These are phyloP conservation scores for Arctopsyche grandis DNA, from an alignment of 1,140 invertebrate species.

Conservation along the genomic window DNA sequence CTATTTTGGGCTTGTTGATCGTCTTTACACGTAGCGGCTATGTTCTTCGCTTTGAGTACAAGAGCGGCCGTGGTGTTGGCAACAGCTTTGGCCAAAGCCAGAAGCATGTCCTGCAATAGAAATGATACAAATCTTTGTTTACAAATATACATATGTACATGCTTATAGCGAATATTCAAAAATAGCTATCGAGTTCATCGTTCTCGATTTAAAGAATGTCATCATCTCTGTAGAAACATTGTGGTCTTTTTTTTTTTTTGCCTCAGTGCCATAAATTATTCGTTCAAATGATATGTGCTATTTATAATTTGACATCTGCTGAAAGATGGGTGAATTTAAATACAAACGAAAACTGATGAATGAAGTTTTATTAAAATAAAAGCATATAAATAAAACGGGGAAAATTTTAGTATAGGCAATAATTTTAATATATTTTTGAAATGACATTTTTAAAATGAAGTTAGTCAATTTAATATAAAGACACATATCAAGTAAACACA, in stretches of 20 bases:
- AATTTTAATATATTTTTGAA: not conserved
- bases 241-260: not conserved
- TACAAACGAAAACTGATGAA: no score
- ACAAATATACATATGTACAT: not conserved
- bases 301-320: not conserved
- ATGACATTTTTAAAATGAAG: slow-evolving; percentile 46
- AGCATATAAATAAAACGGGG: not conserved
- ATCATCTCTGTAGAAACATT: not conserved
- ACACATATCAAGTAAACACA: slow-evolving; percentile 33
- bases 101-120: slow-evolving; percentile 77
- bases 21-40: slow-evolving; percentile 86
- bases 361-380: no score
- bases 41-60: slow-evolving; percentile 93
- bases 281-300: not conserved
- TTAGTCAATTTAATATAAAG: slow-evolving; percentile 54
- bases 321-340: not conserved
- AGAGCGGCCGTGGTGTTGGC: slow-evolving; percentile 96
- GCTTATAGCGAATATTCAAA: not conserved
- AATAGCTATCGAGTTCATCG: not conserved
- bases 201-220: not conserved
- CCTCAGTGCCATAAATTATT: no score
- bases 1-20: slow-evolving; percentile 81
- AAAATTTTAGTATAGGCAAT: slow-evolving; percentile 20
- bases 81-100: slow-evolving; percentile 93
- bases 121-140: slow-evolving; percentile 9